Conservation (phyloP, 2,113 vertebrate species). For the Brienomyrus brachyistius region DNA sequence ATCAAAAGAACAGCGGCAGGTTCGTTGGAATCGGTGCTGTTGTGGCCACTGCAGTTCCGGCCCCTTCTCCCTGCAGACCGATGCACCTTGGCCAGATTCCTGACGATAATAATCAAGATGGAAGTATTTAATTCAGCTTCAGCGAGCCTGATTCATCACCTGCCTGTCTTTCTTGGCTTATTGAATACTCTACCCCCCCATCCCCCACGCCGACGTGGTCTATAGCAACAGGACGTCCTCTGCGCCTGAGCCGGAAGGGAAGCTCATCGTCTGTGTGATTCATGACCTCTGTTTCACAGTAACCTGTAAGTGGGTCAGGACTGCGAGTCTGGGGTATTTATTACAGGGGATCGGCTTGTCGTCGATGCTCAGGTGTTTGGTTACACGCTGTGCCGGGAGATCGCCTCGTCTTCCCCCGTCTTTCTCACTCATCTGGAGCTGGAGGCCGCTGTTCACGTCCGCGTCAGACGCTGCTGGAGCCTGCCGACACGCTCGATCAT, state of each 20-base stretch:
- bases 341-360: not conserved
- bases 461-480: not conserved
- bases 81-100: not conserved
- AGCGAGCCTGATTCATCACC: not conserved
- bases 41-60: not conserved
- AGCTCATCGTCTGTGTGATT: not conserved
- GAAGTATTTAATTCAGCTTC: not conserved
- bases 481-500: not conserved
- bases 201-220: not conserved
- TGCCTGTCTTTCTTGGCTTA: not conserved
- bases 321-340: not conserved
- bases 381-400: not conserved
- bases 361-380: not conserved
- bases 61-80: not conserved
- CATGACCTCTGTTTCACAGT: not conserved
- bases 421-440: not conserved
- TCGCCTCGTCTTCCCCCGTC: not conserved
- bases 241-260: not conserved
- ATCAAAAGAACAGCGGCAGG: not conserved
- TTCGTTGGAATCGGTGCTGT: not conserved
- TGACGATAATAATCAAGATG: not conserved
- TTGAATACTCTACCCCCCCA: not conserved
- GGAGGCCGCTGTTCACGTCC: not conserved
- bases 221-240: conserved; percentile 20
- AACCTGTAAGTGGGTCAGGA: conserved; percentile 7